A percentile compares a stretch with the other conserved stretches of the same genome.
Evolutionary conservation across 1,140 invertebrate species (phyloP).

Genomic region (Eufriesea mexicana): DNA sequence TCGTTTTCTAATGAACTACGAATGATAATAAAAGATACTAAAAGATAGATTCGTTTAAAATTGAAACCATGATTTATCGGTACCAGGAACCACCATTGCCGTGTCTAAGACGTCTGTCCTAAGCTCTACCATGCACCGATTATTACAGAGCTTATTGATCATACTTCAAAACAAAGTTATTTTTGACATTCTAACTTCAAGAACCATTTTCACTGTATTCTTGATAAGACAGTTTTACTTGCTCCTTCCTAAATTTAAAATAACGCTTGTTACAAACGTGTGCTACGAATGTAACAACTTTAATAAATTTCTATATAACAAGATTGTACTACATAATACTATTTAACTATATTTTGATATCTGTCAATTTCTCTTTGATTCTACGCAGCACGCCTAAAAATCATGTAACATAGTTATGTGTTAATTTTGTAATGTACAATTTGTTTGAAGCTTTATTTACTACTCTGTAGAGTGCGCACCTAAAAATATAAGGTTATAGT

Average conservation of each 20-base stretch:
- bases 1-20: not conserved
- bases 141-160: constrained; percentile 65
- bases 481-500: too few relatives aligned
- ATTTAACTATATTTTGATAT: not conserved
- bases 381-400: too few relatives aligned
- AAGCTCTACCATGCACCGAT: constrained; percentile 66
- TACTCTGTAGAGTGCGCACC: not conserved
- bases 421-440: not conserved
- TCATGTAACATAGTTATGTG: too few relatives aligned
- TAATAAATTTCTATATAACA: not conserved
- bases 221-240: not conserved
- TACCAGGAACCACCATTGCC: constrained; percentile 67
- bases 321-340: not conserved
- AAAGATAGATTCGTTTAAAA: constrained; percentile 18
- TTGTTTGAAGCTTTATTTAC: not conserved
- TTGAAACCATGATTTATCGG: constrained; percentile 46
- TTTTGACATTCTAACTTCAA: constrained; percentile 48
- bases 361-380: too few relatives aligned
- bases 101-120: constrained; percentile 58
- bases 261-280: too few relatives aligned
- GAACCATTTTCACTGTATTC: not conserved
- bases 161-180: constrained; percentile 42
- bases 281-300: too few relatives aligned
- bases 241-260: not conserved
- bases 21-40: not conserved